Percentiles rank a stretch among this genome's conserved stretches.
phyloP scores from a whole-genome alignment of 2,797 vertebrate genomes.

The Bradypodion ventrale region DNA sequence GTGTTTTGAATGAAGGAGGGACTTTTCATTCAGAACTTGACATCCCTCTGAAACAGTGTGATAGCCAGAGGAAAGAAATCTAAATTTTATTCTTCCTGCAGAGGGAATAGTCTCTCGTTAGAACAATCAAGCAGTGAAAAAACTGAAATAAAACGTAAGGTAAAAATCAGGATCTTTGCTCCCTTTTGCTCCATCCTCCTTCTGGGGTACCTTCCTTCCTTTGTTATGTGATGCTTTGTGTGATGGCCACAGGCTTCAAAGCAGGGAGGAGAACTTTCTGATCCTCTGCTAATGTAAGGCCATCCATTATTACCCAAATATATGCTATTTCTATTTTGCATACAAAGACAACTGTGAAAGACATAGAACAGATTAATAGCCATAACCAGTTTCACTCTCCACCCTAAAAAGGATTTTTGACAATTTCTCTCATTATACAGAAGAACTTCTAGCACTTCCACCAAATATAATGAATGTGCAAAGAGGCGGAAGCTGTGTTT shows the following conservation, averaged over 20 bases:
- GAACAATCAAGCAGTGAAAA: conserved; percentile 3
- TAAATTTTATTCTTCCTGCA: conserved; percentile 11
- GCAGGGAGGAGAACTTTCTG: neutral
- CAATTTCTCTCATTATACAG: neutral
- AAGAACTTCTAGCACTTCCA: neutral
- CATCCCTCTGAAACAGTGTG: neutral
- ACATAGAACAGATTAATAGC: neutral
- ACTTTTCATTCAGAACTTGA: neutral
- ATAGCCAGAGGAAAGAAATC: neutral
- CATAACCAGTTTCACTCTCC: neutral
- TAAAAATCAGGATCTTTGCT: neutral
- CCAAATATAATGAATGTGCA: neutral
- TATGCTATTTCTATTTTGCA: neutral
- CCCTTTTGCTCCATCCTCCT: neutral
- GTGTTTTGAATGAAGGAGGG: too few relatives aligned
- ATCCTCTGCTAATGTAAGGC: neutral
- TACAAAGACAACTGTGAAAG: neutral
- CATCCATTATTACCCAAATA: neutral
- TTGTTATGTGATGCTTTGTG: neutral
- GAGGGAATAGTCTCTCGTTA: neutral
- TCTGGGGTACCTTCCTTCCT: conserved; percentile 9
- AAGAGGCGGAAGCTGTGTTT: neutral
- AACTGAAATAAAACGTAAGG: neutral
- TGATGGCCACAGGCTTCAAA: conserved; percentile 11
- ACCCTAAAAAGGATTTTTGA: neutral